Base-by-base conservation (phyloP, 2,888 invertebrate species). In the Andrena minutula region DNA sequence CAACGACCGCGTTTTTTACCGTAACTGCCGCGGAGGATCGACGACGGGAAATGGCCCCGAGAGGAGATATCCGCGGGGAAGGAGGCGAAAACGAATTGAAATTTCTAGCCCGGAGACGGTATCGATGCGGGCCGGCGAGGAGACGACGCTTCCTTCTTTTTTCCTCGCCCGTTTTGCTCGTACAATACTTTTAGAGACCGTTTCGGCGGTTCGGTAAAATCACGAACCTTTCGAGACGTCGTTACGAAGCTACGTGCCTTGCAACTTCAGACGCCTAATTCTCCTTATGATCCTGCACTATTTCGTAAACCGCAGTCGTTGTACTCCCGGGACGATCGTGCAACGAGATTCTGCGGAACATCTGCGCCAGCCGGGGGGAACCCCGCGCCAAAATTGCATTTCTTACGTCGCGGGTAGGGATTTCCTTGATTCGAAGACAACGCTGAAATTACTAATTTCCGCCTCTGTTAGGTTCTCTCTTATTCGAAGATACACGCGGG, bases 171-270 rank as follows among this genome's bases (percentile, higher is more conserved):
- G 28, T 56, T 23, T 12, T 0, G 8, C 30, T 49, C 68, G 78
- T 64, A 78, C 71, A 70, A 81, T 78, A 78, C 75, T 87, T 87
- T 84, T 79, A 83, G 81, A 81, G 81, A 86, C 81, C 84, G 88
- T 89, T 88, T 80, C 86, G 75, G 83, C 74, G 71, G 75, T 83
- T 81, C 71, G 79, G 81, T 79, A 85, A 89, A 88, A 88, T 89
- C 89, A 89, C 88, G 89, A 88, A 88, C 88, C 86, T 89, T 89
- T 88, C 89, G 86, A 88, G 88, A 88, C 85, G 88, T 86, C 88
- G 88, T 88, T 89, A 88, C 83, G 84, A 47, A 84, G 86, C 83
- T 88, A 88, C 88, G 88, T 88, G 88, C 89, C 88, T 85, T 86
- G 88, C 88, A 85, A 89, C 89, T 89, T 85, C 85, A 88, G 89